phyloP scores from a whole-genome alignment of 2,797 vertebrate genomes.

The Halcyon badia region DNA sequence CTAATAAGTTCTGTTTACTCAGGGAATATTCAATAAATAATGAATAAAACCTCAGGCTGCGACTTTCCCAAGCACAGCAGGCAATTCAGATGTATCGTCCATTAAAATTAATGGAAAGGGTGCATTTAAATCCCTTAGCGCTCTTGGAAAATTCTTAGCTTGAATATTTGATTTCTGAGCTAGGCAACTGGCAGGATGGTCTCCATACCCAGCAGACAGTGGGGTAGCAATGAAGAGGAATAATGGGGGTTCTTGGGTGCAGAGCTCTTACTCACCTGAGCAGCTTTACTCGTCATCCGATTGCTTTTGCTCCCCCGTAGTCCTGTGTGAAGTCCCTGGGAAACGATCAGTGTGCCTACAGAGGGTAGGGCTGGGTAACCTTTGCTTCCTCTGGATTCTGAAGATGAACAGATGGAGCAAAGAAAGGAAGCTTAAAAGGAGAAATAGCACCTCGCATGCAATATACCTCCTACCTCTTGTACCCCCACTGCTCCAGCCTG shows the following conservation, averaged over 20 bases:
- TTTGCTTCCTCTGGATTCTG: neutral
- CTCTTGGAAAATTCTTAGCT: neutral
- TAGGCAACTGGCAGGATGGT: neutral
- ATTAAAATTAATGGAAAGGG: constrained; percentile 58
- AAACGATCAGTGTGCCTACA: neutral
- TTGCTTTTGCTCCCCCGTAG: neutral
- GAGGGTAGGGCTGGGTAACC: neutral
- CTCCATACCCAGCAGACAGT: neutral
- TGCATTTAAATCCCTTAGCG: neutral
- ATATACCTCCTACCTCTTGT: neutral
- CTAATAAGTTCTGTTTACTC: constrained; percentile 62
- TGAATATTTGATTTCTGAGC: constrained; percentile 20
- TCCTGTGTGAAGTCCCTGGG: neutral
- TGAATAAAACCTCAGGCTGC: constrained; percentile 56
- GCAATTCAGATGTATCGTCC: constrained; percentile 36
- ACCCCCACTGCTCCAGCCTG: neutral
- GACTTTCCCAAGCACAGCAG: constrained; percentile 28
- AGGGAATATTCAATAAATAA: constrained; percentile 69
- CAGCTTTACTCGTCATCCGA: neutral
- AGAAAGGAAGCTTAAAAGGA: neutral
- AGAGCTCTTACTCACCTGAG: neutral
- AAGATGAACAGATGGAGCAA: neutral
- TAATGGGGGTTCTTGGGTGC: neutral
- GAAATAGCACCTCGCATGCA: neutral
- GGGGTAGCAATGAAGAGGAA: neutral